Conservation (phyloP, 2,888 invertebrate genomes). For the Drosophila emarginata region DNA sequence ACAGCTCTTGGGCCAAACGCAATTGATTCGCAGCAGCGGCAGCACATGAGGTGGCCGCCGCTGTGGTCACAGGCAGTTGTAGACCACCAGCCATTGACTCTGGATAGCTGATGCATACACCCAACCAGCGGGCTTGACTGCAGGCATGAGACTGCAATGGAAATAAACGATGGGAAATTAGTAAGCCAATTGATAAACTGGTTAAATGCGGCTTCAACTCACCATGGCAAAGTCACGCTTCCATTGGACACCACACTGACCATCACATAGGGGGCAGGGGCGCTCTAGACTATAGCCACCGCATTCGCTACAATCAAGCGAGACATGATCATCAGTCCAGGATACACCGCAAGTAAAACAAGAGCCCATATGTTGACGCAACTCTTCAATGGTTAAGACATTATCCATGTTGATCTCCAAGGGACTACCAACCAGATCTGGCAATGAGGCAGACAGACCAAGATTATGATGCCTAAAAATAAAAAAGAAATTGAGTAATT, state of each 20-base stretch:
- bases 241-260: slow-evolving; percentile 88
- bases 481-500: slow-evolving; percentile 20
- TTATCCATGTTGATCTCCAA: slow-evolving; percentile 82
- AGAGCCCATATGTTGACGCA: slow-evolving; percentile 88
- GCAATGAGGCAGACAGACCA: slow-evolving; percentile 82
- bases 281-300: slow-evolving; percentile 90
- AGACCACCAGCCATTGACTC: slow-evolving; percentile 68
- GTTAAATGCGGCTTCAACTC: slow-evolving; percentile 69
- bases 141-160: slow-evolving; percentile 86
- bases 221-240: slow-evolving; percentile 91
- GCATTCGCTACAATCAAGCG: slow-evolving; percentile 90
- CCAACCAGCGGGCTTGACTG: slow-evolving; percentile 88
- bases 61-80: slow-evolving; percentile 68
- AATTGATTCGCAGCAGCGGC: slow-evolving; percentile 80
- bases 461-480: slow-evolving; percentile 80
- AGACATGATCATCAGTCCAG: slow-evolving; percentile 90
- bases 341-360: slow-evolving; percentile 91
- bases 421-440: slow-evolving; percentile 82
- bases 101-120: slow-evolving; percentile 85
- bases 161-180: slow-evolving; percentile 14
- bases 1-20: slow-evolving; percentile 83
- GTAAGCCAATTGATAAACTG: slow-evolving; percentile 1
- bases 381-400: slow-evolving; percentile 87
- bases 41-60: slow-evolving; percentile 74
- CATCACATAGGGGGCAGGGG: slow-evolving; percentile 90